These are phyloP conservation scores for Chelonoidis abingdonii DNA, from an alignment of 2,113 vertebrate genomes.

Conservation along the genomic window DNA sequence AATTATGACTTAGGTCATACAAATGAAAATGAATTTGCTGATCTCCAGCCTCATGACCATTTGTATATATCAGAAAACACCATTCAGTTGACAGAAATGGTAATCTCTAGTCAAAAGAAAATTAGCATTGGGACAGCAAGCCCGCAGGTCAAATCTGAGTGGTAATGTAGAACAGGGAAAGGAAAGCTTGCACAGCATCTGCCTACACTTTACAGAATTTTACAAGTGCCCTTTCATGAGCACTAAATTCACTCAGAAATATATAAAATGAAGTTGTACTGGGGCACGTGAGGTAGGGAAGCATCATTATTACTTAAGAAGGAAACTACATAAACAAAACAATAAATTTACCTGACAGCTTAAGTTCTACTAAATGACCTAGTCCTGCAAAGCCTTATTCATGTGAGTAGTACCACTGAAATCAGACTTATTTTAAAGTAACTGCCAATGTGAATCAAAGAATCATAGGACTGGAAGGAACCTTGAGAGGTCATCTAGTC, in stretches of 20 bases:
- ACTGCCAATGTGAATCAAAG: neutral
- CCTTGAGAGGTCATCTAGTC: no score
- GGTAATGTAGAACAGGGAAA: neutral
- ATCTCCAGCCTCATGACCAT: slow-evolving; percentile 4
- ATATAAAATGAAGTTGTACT: neutral
- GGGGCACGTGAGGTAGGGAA: rapidly evolving
- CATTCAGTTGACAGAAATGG: slow-evolving; percentile 6
- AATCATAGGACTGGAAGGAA: no score
- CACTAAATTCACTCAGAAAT: neutral
- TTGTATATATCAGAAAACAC: neutral
- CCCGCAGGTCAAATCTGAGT: neutral
- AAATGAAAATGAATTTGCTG: slow-evolving; percentile 21
- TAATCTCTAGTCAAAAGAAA: neutral
- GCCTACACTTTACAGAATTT: neutral
- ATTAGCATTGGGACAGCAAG: neutral
- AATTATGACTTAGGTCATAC: neutral
- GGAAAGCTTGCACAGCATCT: neutral
- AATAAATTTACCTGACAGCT: neutral
- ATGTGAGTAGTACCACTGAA: neutral
- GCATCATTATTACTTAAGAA: neutral
- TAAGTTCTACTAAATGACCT: neutral
- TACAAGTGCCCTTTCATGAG: neutral
- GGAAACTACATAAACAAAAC: neutral
- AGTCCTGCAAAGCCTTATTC: neutral
- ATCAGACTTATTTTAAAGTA: neutral